phyloP scores from a whole-genome alignment of 2,113 vertebrate genomes.

The Jacana jacana region DNA sequence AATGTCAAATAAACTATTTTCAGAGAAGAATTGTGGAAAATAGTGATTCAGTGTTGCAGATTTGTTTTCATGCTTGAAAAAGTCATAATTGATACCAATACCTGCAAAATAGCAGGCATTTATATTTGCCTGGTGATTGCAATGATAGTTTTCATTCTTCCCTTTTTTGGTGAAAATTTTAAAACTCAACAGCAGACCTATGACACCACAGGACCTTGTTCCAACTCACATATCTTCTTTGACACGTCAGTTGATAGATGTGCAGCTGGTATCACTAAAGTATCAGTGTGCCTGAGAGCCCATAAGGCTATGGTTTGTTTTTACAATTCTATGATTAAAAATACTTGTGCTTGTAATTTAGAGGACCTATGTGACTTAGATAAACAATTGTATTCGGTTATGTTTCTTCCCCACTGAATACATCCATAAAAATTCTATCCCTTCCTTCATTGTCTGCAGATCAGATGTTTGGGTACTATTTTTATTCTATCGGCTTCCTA shows the following conservation, averaged over 20 bases:
- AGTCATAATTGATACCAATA: background rate
- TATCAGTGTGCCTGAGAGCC: background rate
- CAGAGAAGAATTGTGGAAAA: background rate
- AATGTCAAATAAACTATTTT: background rate
- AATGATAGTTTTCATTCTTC: background rate
- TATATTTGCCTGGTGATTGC: background rate
- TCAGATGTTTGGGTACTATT: background rate
- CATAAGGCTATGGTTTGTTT: background rate
- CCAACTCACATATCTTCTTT: background rate
- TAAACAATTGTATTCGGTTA: background rate
- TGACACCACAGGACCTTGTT: background rate
- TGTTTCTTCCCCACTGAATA: background rate
- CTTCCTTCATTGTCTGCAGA: background rate
- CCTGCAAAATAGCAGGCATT: background rate
- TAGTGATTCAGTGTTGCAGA: background rate
- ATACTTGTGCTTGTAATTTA: background rate
- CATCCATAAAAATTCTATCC: background rate
- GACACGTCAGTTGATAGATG: background rate
- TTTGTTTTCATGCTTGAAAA: background rate
- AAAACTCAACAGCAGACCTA: background rate
- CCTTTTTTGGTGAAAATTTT: background rate
- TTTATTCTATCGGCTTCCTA: background rate
- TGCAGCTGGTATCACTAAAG: background rate
- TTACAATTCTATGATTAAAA: background rate
- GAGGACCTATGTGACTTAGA: background rate